Base-by-base conservation (phyloP, 2,888 invertebrate species). In the Tetragonisca angustula region DNA sequence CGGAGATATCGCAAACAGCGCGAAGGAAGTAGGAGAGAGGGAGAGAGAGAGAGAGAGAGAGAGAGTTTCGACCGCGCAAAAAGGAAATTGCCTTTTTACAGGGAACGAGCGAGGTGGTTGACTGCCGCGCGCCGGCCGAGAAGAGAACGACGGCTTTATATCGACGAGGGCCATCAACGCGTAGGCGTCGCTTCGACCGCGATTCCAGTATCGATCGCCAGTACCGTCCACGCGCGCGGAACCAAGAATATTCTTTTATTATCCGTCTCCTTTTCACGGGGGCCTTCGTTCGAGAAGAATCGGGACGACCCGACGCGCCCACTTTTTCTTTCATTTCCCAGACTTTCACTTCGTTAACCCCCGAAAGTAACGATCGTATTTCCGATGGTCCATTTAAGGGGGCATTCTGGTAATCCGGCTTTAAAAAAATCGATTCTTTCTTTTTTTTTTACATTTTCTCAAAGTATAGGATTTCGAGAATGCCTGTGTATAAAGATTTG, bases 201-300 rank as follows among this genome's bases (percentile, higher is more conserved):
- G 76, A 86, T 89, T 83, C 84, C 85, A 85, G 87, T 90, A 91
- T 91, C 91, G 91, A 91, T 89, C 89, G 87, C 9, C 43, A 43
- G 43, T 43, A 74, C 79, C 86, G 52, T 79, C 64, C 86, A 83
- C 84, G 73, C 71, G 74, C 72, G 73, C 70, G 74, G 73, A 27
- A 76, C 59, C 36, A 80, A 83, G 85, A 80, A 84, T 84, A 85
- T 84, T 85, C 81, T 83, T 85, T 77, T 79, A 80, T 84, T 80
- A 68, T 71, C 84, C 67, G 32, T 61, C 49, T 71, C 59, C 71
- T 75, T 71, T 81, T 73, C 52, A 61, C 43, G 49, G 54, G 49
- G 49, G 65, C 61, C 9, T 43, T 32, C 62, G 54, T 24, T 43
- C 54, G 61, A 79, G 27, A 43, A 67, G 27, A 73, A 73, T 73